A percentile compares a stretch with the other conserved stretches of the same genome.
Conservation (phyloP, 2,797 vertebrate genomes). For the Pipistrellus pygmaeus region DNA sequence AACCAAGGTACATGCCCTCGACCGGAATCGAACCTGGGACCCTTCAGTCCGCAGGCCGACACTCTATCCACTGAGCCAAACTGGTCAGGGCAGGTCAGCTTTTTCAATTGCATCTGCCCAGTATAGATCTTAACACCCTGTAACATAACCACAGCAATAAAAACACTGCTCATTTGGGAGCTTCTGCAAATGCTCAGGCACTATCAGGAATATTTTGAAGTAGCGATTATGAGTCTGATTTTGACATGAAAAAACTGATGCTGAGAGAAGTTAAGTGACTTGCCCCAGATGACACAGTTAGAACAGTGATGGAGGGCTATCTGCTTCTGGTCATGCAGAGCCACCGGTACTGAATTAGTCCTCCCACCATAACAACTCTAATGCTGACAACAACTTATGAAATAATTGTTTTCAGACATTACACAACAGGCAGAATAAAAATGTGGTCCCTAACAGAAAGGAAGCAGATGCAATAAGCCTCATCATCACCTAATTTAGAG, state of each 20-base stretch:
- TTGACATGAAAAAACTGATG: neutral
- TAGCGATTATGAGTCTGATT: neutral
- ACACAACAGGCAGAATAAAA: neutral
- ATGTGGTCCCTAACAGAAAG: neutral
- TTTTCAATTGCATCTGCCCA: neutral
- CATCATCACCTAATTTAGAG: neutral
- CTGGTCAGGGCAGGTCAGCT: neutral
- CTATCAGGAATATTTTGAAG: neutral
- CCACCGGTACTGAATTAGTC: neutral
- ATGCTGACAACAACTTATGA: neutral
- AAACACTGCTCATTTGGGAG: neutral
- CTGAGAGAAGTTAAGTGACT: neutral
- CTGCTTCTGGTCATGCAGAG: neutral
- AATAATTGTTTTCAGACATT: neutral
- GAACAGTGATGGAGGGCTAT: neutral
- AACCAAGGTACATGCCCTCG: too few relatives aligned
- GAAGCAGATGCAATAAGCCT: neutral
- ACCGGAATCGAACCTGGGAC: too few relatives aligned
- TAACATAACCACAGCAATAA: neutral
- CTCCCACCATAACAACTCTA: neutral
- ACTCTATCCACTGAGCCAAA: too few relatives aligned
- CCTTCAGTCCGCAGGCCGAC: too few relatives aligned
- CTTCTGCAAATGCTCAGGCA: neutral
- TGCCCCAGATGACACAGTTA: slow-evolving; percentile 6
- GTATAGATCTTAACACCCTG: neutral